These are phyloP conservation scores for Allolobophora icterica DNA, from an alignment of 2,888 invertebrate genomes.

Conservation along the genomic window DNA sequence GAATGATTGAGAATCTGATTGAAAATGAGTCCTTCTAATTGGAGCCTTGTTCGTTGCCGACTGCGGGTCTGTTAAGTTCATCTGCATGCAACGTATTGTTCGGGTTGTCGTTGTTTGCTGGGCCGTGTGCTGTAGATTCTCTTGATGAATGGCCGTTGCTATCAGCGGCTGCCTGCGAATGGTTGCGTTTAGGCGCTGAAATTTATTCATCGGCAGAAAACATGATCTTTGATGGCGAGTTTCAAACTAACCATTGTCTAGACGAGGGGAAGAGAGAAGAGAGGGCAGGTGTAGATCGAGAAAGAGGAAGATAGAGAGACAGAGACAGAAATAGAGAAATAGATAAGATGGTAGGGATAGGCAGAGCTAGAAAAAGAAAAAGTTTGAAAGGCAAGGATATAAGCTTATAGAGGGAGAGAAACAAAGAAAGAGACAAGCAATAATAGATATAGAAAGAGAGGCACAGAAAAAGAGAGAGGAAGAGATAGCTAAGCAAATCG, in stretches of 20 bases:
- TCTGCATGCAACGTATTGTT: not conserved
- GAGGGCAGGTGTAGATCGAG: not conserved
- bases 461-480: not conserved
- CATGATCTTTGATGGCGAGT: not conserved
- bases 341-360: not conserved
- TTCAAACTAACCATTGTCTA: not conserved
- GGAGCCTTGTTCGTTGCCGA: not conserved
- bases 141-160: not conserved
- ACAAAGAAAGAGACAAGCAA: no score
- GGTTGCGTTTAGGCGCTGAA: not conserved
- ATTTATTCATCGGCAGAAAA: not conserved
- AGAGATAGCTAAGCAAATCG: no score
- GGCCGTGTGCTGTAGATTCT: not conserved
- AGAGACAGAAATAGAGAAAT: not conserved
- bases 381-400: not conserved
- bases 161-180: not conserved
- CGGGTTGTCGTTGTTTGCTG: not conserved
- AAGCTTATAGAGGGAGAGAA: no score
- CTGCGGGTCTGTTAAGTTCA: not conserved
- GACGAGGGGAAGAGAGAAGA: not conserved
- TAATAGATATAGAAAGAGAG: no score
- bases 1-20: conserved; percentile 17
- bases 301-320: not conserved
- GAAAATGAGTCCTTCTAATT: not conserved
- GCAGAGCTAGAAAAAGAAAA: not conserved